Conservation (phyloP, 2,888 invertebrate genomes). For the Eristalinus aeneus region DNA sequence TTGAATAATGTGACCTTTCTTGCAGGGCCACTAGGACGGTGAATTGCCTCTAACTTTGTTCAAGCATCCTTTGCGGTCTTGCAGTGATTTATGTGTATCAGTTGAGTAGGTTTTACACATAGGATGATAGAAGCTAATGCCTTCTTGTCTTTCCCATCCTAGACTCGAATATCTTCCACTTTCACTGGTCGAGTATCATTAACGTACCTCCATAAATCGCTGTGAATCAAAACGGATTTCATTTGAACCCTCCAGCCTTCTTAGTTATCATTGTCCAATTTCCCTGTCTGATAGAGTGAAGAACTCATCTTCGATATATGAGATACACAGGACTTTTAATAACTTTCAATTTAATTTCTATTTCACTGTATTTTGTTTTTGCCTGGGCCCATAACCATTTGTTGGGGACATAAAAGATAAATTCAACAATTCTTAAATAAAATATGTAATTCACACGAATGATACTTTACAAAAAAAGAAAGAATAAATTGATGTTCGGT, state of each 20-base stretch:
- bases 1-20: slow-evolving; percentile 47
- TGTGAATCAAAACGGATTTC: background rate
- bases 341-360: too few relatives aligned
- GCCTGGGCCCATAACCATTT: too few relatives aligned
- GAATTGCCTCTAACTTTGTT: slow-evolving; percentile 47
- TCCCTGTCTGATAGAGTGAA: background rate
- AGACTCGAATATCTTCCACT: background rate
- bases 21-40: slow-evolving; percentile 53
- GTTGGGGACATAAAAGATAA: too few relatives aligned
- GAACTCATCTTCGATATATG: background rate
- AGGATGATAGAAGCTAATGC: slow-evolving; percentile 65
- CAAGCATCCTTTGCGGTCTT: slow-evolving; percentile 53
- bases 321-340: too few relatives aligned
- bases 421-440: too few relatives aligned
- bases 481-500: too few relatives aligned
- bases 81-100: slow-evolving; percentile 60
- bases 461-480: too few relatives aligned
- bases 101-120: slow-evolving; percentile 63
- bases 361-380: too few relatives aligned
- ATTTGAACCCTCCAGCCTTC: background rate
- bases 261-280: background rate
- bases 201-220: background rate
- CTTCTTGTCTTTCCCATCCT: slow-evolving; percentile 56
- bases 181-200: background rate
- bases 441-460: too few relatives aligned